Evolutionary conservation across 2,113 vertebrate species (phyloP).

Genomic region (Paradoxurus hermaphroditus): DNA sequence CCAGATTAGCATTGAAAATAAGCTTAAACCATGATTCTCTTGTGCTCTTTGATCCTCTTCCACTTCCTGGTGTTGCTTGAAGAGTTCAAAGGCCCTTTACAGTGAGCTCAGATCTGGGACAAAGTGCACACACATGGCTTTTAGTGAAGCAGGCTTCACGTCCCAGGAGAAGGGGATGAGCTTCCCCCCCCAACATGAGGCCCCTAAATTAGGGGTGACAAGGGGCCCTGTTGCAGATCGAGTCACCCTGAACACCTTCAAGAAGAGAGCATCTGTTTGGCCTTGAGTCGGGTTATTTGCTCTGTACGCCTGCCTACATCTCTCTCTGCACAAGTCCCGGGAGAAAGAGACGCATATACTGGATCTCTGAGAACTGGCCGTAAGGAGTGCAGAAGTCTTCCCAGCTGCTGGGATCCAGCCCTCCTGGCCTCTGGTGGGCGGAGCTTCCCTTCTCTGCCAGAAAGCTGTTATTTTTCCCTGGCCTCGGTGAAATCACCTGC

Average conservation of each 20-base stretch:
- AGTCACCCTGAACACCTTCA: conserved; percentile 48
- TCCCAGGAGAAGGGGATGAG: conserved; percentile 10
- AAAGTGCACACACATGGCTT: conserved; percentile 37
- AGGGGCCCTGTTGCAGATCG: conserved; percentile 37
- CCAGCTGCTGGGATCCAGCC: conserved; percentile 27
- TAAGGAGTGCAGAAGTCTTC: conserved; percentile 58
- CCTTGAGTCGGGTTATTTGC: conserved; percentile 60
- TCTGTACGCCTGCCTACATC: not conserved
- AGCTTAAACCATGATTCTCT: not conserved
- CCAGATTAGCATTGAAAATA: not conserved
- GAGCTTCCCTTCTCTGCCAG: conserved; percentile 49
- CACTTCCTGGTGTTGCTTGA: conserved; percentile 46
- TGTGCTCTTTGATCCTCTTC: conserved; percentile 50
- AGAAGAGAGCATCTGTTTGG: conserved; percentile 55
- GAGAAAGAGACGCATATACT: not conserved
- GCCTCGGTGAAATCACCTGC: conserved; percentile 25
- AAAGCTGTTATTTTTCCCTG: not conserved
- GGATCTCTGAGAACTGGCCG: not conserved
- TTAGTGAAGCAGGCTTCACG: conserved; percentile 27
- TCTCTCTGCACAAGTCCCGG: not conserved
- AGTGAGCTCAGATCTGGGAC: not conserved
- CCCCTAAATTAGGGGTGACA: conserved; percentile 24
- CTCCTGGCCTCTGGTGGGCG: conserved; percentile 15
- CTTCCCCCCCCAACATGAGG: not conserved
- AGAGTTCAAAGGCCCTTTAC: conserved; percentile 46